Base-by-base conservation (phyloP, 2,797 vertebrate genomes). In the Psittacula echo region DNA sequence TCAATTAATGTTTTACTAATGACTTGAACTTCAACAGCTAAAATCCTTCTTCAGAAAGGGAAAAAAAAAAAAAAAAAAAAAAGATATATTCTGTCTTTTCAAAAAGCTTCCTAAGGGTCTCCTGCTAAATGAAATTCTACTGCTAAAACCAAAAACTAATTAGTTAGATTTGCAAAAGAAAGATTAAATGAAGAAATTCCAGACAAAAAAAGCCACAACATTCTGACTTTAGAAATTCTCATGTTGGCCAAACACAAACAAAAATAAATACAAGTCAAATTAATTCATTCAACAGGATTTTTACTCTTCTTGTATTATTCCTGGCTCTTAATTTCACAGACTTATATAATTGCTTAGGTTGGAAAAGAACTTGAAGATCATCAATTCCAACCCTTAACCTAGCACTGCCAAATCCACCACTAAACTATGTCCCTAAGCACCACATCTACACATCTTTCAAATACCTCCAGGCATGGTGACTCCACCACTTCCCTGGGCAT, bases 1-100 rank as follows among this genome's bases (percentile, higher is more conserved):
- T 80, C 83, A 95, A 94, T 96, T 96, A 97, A 96, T 96, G 68
- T 96, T 96, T 96, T 92, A 96, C 95, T 95, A 96, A 96, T 72
- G 65, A 93, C 62, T 89, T 72, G 54, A 96, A 90, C 47, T 94
- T 91, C 80, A 96, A 86, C 50, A 87, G 74, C 24, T 70, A 73
- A 95, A 94, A 92, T 79, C 80, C 88, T 83, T 83, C 60, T 78
- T 82, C 67, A 76, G 77, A 79, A 94, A 82, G 8, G 7, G 37
- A 39, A 37, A 3, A 7, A 10, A 37, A 50, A 6, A 72, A 74
- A 58, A 11, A 71, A 74, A 58, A 11, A 21, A 48, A 64, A 51
- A 77, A 58, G 29, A 32, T 20, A 54, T 20, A 56, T 22, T 32
- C 21, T 42, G 24, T 53, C 50, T 85, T 97, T 82, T 76, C 37